Percentiles rank a stretch among this genome's conserved stretches.
phyloP scores from a whole-genome alignment of 2,888 invertebrate genomes.

The Teleogryllus oceanicus region DNA sequence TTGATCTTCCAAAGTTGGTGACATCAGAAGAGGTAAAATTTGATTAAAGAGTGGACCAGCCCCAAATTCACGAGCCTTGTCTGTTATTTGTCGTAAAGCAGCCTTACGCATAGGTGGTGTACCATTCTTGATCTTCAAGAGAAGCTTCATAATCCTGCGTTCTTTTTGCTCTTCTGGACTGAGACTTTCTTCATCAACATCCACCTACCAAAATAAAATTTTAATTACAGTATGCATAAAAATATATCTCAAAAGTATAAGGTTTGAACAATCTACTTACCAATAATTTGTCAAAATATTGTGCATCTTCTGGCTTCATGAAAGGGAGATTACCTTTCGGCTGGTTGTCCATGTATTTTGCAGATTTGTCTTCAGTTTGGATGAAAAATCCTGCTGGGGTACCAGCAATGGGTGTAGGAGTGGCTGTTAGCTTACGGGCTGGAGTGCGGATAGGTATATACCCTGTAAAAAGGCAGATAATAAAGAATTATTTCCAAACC shows the following conservation, averaged over 20 bases:
- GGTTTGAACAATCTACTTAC: constrained; percentile 44
- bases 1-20: constrained; percentile 98
- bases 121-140: constrained; percentile 98
- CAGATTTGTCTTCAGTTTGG: constrained; percentile 77
- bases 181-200: constrained; percentile 94
- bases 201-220: constrained; percentile 52
- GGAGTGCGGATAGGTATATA: constrained; percentile 97
- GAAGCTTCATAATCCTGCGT: constrained; percentile 96
- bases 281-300: constrained; percentile 98
- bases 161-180: constrained; percentile 97
- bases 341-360: constrained; percentile 92
- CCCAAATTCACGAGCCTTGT: constrained; percentile 97
- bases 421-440: constrained; percentile 94
- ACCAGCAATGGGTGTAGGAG: constrained; percentile 93
- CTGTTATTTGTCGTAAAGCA: constrained; percentile 94
- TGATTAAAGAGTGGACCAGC: constrained; percentile 99
- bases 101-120: constrained; percentile 99
- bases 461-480: constrained; percentile 48
- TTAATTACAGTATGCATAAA: background rate
- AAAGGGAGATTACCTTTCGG: constrained; percentile 97
- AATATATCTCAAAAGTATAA: background rate
- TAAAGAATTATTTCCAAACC: too few species aligned
- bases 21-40: constrained; percentile 98
- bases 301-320: constrained; percentile 99
- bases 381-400: constrained; percentile 94